These are phyloP conservation scores for Aurelia coerulea DNA, from an alignment of 30 jellyfish, hydroid and myxozoan genomes.

Conservation along the genomic window DNA sequence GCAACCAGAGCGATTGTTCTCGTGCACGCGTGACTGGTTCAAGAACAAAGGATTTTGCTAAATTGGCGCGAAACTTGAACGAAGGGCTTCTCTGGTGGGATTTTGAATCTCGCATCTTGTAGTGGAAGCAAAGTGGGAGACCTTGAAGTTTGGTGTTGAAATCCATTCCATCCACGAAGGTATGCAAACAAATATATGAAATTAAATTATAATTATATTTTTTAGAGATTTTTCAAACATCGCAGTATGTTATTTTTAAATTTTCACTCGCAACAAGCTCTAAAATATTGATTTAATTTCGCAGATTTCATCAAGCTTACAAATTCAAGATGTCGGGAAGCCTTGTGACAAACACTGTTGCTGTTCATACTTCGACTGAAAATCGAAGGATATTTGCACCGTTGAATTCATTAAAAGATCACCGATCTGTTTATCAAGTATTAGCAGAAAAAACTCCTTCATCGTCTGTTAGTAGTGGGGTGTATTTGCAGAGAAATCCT, in stretches of 20 bases:
- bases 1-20: slow-evolving; percentile 14
- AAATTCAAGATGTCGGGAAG: slow-evolving; percentile 63
- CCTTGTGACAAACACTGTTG: slow-evolving; percentile 26
- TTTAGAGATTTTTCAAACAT: not conserved
- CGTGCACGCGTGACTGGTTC: slow-evolving; percentile 48
- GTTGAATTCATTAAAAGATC: slow-evolving; percentile 44
- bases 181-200: not conserved
- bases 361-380: slow-evolving; percentile 36
- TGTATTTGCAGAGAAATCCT: slow-evolving; percentile 18
- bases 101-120: not conserved
- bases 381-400: slow-evolving; percentile 66
- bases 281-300: no score
- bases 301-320: slow-evolving; percentile 9
- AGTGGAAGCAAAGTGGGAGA: slow-evolving; percentile 6
- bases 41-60: slow-evolving; percentile 37
- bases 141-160: not conserved
- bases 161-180: slow-evolving; percentile 45
- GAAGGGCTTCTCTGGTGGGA: slow-evolving; percentile 48
- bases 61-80: slow-evolving; percentile 90
- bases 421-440: slow-evolving; percentile 47
- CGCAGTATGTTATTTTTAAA: not conserved
- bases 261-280: not conserved
- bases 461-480: slow-evolving; percentile 13
- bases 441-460: slow-evolving; percentile 65
- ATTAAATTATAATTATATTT: not conserved